Conservation (phyloP, 1,140 invertebrate species). For the Drosophila subpulchrella region DNA sequence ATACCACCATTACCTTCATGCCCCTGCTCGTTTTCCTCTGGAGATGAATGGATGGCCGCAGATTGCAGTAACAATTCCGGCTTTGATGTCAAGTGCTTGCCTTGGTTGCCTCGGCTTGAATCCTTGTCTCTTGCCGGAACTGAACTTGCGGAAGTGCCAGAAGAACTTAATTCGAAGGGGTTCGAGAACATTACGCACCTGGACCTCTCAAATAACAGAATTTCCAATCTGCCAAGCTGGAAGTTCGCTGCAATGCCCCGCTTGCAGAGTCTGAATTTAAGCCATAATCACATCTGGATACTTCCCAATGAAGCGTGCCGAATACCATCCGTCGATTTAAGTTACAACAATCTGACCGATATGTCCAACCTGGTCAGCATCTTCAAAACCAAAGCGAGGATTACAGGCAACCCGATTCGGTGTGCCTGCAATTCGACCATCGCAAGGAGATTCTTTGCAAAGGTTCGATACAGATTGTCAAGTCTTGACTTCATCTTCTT, state of each 20-base stretch:
- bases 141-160: neutral
- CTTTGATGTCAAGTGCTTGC: constrained; percentile 1
- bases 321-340: neutral
- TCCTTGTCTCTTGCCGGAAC: constrained; percentile 10
- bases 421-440: neutral
- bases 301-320: neutral
- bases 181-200: constrained; percentile 1
- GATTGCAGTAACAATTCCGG: neutral
- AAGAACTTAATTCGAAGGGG: neutral
- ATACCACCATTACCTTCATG: no score
- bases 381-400: neutral
- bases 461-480: neutral
- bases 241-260: neutral
- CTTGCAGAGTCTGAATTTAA: neutral
- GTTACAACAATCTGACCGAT: constrained; percentile 19
- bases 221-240: neutral
- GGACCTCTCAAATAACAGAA: constrained; percentile 26
- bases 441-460: neutral
- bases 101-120: neutral
- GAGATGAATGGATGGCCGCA: accelerated
- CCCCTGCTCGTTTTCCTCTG: neutral
- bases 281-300: constrained; percentile 5
- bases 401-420: neutral
- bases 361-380: constrained; percentile 10
- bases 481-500: neutral